A percentile compares a stretch with the other conserved stretches of the same genome.
These are phyloP conservation scores for Chromoteleia sp. DNA, from an alignment of 2,888 invertebrate species.

Conservation along the genomic window DNA sequence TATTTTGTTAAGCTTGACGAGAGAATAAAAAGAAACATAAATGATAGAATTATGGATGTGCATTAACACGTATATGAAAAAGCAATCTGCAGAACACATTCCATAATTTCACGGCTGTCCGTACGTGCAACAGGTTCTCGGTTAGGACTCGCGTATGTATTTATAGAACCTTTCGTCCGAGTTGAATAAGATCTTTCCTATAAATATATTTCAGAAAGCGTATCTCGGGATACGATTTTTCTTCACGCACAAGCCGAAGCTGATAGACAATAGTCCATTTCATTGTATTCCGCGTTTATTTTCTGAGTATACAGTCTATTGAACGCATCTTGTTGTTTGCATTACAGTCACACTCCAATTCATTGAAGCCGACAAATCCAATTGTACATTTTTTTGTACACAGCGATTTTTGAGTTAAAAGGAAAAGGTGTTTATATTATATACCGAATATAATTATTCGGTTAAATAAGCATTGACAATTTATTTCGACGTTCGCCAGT, in stretches of 20 bases:
- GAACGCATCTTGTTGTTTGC: constrained; percentile 36
- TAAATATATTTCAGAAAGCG: constrained; percentile 38
- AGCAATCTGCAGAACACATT: constrained; percentile 33
- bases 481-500: too few species aligned
- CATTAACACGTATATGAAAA: constrained; percentile 38
- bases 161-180: constrained; percentile 38
- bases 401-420: too few species aligned
- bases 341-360: constrained; percentile 3
- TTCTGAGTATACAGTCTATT: constrained; percentile 13
- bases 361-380: background rate
- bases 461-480: too few species aligned
- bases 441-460: too few species aligned
- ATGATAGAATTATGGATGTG: constrained; percentile 14
- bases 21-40: background rate
- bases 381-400: background rate
- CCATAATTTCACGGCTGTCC: constrained; percentile 38
- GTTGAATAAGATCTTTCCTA: constrained; percentile 41
- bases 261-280: constrained; percentile 29
- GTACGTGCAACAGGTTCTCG: constrained; percentile 53
- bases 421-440: too few species aligned
- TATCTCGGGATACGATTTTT: constrained; percentile 31
- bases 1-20: background rate
- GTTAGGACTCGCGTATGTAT: constrained; percentile 27
- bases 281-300: constrained; percentile 21
- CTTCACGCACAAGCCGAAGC: constrained; percentile 6